These are phyloP conservation scores for Caracal caracal DNA, from an alignment of 2,113 vertebrate genomes.

Conservation along the genomic window DNA sequence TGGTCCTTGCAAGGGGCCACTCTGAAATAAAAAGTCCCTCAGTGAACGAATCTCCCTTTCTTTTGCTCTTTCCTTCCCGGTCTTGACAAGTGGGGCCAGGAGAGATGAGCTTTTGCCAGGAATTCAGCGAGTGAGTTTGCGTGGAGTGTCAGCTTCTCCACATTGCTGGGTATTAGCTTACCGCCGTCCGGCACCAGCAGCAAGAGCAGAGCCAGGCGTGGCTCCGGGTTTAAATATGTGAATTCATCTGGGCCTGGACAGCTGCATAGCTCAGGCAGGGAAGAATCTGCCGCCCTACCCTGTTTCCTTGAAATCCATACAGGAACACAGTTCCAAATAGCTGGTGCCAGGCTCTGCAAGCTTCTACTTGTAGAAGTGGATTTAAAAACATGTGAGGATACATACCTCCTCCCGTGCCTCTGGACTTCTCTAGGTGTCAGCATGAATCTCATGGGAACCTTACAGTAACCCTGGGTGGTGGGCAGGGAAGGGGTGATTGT, in stretches of 20 bases:
- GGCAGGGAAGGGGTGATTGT: constrained; percentile 69
- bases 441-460: constrained; percentile 22
- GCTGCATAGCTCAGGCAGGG: constrained; percentile 81
- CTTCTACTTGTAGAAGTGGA: constrained; percentile 83
- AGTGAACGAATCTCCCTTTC: neutral
- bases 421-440: constrained; percentile 64
- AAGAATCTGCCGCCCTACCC: constrained; percentile 80
- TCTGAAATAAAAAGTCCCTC: neutral
- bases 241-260: constrained; percentile 77
- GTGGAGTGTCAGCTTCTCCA: constrained; percentile 15
- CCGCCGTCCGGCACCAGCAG: constrained; percentile 32
- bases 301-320: constrained; percentile 84
- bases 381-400: constrained; percentile 76
- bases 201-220: constrained; percentile 29
- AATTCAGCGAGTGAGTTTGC: neutral
- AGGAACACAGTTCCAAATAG: constrained; percentile 79
- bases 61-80: neutral
- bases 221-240: constrained; percentile 65
- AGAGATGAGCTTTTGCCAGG: neutral
- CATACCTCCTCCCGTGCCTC: constrained; percentile 59
- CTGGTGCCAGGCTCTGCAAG: constrained; percentile 67
- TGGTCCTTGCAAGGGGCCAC: neutral
- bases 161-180: constrained; percentile 52
- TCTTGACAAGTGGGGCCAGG: neutral
- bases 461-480: constrained; percentile 62